Conservation (phyloP, 2,888 invertebrate species). For the Macrosiphum euphorbiae region DNA sequence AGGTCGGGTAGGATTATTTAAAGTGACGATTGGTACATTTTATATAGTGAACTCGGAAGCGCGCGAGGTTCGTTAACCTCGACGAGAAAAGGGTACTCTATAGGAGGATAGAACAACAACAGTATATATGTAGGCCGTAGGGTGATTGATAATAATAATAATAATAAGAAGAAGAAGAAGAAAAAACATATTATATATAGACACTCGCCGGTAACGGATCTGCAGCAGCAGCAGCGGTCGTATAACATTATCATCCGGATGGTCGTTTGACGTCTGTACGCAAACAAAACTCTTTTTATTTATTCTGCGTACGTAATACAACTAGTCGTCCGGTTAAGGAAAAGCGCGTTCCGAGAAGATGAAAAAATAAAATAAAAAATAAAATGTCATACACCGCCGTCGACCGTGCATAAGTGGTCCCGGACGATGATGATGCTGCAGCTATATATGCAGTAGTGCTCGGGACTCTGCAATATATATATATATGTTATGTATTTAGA, state of each 20-base stretch:
- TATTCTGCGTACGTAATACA: constrained; percentile 60
- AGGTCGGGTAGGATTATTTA: constrained; percentile 17
- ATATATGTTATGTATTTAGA: background rate
- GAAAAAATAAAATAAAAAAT: constrained; percentile 9
- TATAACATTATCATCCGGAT: constrained; percentile 62
- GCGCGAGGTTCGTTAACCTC: constrained; percentile 55
- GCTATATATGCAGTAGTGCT: background rate
- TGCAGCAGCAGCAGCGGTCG: constrained; percentile 17
- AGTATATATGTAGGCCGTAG: background rate
- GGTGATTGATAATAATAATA: constrained; percentile 48
- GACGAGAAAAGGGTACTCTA: background rate
- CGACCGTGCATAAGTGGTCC: constrained; percentile 49
- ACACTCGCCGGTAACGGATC: constrained; percentile 60
- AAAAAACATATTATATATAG: constrained; percentile 35
- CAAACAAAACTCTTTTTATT: constrained; percentile 63
- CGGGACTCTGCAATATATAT: background rate
- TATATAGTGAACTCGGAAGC: constrained; percentile 26
- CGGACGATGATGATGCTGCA: constrained; percentile 51
- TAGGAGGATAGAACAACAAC: background rate
- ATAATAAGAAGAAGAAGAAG: constrained; percentile 22
- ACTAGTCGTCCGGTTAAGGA: constrained; percentile 63
- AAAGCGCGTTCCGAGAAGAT: constrained; percentile 64
- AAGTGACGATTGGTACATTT: constrained; percentile 6
- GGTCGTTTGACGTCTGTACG: constrained; percentile 40
- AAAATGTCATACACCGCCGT: constrained; percentile 52